Evolutionary conservation across 1,140 invertebrate species (phyloP).

Genomic region (Melanaphis sacchari): DNA sequence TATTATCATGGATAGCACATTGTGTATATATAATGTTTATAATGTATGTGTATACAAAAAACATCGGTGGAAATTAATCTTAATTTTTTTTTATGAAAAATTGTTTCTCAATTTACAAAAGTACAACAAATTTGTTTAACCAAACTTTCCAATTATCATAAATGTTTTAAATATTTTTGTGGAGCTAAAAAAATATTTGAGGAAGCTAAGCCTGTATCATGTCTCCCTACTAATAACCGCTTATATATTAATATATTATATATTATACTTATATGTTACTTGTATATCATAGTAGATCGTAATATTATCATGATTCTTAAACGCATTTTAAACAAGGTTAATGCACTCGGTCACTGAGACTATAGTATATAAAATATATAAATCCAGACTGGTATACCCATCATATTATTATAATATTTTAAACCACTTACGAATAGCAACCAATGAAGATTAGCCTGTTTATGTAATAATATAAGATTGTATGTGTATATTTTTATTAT

Average conservation of each 20-base stretch:
- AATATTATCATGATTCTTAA: neutral
- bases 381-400: neutral
- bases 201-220: neutral
- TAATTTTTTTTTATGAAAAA: neutral
- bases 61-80: neutral
- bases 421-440: neutral
- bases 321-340: neutral
- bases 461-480: neutral
- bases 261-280: neutral
- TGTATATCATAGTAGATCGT: neutral
- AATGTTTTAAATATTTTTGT: neutral
- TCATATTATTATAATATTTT: neutral
- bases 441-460: neutral
- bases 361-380: neutral
- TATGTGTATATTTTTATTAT: neutral
- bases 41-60: neutral
- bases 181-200: neutral
- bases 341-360: neutral
- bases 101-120: neutral
- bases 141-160: neutral
- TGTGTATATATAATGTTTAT: too few species aligned
- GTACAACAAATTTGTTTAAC: neutral
- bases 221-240: neutral
- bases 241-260: neutral
- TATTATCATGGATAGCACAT: neutral